phyloP scores from a whole-genome alignment of 2,888 invertebrate genomes.

The Polyploca ridens region DNA sequence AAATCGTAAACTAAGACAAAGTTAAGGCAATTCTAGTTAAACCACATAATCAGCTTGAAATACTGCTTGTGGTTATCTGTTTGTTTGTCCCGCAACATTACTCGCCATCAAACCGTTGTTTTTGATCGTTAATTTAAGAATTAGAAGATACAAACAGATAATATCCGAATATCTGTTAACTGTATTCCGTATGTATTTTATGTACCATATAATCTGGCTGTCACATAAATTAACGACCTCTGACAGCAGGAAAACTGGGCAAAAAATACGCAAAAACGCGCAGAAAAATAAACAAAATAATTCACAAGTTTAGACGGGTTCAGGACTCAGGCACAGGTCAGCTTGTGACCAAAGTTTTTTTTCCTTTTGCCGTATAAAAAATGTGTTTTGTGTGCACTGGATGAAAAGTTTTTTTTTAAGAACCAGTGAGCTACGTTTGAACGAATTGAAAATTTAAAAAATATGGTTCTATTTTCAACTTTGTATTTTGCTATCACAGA shows the following conservation, averaged over 20 bases:
- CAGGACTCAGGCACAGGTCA: constrained; percentile 21
- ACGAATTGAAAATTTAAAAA: too few relatives aligned
- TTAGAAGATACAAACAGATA: too few relatives aligned
- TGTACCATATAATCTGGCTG: constrained; percentile 49
- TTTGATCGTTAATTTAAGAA: background rate
- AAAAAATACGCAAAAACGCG: constrained; percentile 41
- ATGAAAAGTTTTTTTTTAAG: too few relatives aligned
- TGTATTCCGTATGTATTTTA: background rate
- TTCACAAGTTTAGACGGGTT: constrained; percentile 32
- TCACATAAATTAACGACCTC: constrained; percentile 59
- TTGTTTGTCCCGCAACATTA: background rate
- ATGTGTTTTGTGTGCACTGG: too few relatives aligned
- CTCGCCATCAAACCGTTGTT: background rate
- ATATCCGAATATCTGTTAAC: background rate
- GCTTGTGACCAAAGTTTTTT: background rate
- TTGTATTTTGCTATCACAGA: too few relatives aligned
- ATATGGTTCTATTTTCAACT: too few relatives aligned
- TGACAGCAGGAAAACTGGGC: constrained; percentile 47
- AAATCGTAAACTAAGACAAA: constrained; percentile 4
- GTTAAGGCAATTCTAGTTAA: background rate
- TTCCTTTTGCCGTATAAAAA: background rate
- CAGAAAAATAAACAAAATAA: constrained; percentile 34
- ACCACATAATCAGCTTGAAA: background rate
- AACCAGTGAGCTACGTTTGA: too few relatives aligned
- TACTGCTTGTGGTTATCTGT: background rate